Percentiles rank a stretch among this genome's conserved stretches.
Conservation (phyloP, 2,888 invertebrate genomes). For the Rhyacophila evoluta region DNA sequence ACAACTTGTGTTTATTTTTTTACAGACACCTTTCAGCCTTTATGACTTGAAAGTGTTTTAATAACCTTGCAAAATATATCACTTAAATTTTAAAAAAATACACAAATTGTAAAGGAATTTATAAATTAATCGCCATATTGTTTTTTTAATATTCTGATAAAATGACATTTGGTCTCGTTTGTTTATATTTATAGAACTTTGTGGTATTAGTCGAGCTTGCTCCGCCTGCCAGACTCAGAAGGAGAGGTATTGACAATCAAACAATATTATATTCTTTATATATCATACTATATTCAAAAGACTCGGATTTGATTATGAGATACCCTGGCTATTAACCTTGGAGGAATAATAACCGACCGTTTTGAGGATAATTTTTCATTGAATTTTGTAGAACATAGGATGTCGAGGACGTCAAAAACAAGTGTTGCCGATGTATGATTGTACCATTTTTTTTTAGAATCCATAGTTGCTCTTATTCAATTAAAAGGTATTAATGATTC, state of each 20-base stretch:
- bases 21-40: background rate
- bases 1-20: background rate
- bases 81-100: background rate
- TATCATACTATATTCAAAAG: conserved; percentile 37
- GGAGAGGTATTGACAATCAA: conserved; percentile 68
- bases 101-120: conserved; percentile 9
- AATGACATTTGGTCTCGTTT: conserved; percentile 72
- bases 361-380: no score
- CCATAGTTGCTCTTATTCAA: no score
- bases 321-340: background rate
- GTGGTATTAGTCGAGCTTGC: conserved; percentile 73
- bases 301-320: background rate
- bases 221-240: conserved; percentile 71
- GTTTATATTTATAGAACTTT: conserved; percentile 74
- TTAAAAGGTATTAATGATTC: no score
- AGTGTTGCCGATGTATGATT: no score
- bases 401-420: no score
- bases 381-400: no score
- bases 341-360: background rate
- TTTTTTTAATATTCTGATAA: conserved; percentile 55
- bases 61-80: background rate
- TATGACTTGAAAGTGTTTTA: background rate
- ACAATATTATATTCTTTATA: conserved; percentile 60
- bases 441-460: no score
- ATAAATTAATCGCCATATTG: background rate